Evolutionary conservation across 2,888 invertebrate genomes (phyloP).

Genomic region (Lithophane ornitopus): DNA sequence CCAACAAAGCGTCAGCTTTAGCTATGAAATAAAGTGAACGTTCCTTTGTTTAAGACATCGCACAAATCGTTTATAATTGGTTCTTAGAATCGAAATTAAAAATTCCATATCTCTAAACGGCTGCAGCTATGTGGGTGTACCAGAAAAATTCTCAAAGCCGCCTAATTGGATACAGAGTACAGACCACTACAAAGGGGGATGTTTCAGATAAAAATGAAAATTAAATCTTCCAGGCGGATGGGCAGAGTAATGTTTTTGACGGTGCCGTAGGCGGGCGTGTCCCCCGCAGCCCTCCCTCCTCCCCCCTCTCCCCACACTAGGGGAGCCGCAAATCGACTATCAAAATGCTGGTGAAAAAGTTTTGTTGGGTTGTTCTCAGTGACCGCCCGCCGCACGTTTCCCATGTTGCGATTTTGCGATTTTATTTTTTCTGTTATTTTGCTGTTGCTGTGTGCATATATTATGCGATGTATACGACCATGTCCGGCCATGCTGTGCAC

Average conservation of each 20-base stretch:
- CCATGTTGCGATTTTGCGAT: conserved; percentile 73
- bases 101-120: conserved; percentile 87
- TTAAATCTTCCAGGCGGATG: conserved; percentile 91
- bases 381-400: conserved; percentile 82
- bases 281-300: conserved; percentile 58
- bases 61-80: conserved; percentile 61
- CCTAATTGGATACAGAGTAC: conserved; percentile 90
- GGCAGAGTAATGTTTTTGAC: conserved; percentile 91
- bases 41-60: conserved; percentile 60
- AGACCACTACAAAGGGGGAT: conserved; percentile 90
- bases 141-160: conserved; percentile 88
- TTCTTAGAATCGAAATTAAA: conserved; percentile 81
- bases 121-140: conserved; percentile 80
- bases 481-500: conserved; percentile 28
- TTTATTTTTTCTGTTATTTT: conserved; percentile 73
- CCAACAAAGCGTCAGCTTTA: conserved; percentile 28
- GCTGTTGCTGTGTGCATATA: conserved; percentile 55
- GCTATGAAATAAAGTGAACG: conserved; percentile 34
- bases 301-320: conserved; percentile 65
- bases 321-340: conserved; percentile 89
- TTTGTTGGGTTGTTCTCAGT: conserved; percentile 83
- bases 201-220: conserved; percentile 91
- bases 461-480: conserved; percentile 22
- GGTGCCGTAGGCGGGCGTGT: conserved; percentile 82
- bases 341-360: conserved; percentile 87